These are phyloP conservation scores for Thelaira solivaga DNA, from an alignment of 2,888 invertebrate genomes.

Conservation along the genomic window DNA sequence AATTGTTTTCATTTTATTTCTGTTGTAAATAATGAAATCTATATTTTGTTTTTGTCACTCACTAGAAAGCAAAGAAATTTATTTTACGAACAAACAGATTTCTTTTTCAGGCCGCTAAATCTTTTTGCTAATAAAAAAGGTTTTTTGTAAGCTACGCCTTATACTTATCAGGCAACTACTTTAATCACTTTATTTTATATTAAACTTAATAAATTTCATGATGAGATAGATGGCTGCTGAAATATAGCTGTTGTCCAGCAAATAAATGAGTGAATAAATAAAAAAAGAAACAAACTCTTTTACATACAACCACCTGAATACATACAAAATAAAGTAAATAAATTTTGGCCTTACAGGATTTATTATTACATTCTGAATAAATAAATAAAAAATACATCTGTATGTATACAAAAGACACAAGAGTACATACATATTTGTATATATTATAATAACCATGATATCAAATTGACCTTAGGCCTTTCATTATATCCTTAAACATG, in stretches of 20 bases:
- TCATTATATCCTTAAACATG: constrained; percentile 61
- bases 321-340: no score
- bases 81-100: no score
- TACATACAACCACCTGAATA: not conserved
- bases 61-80: no score
- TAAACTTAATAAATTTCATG: constrained; percentile 15
- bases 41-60: no score
- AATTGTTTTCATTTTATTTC: no score
- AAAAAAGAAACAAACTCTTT: constrained; percentile 22
- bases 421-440: not conserved
- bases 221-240: constrained; percentile 15
- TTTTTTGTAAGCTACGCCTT: no score
- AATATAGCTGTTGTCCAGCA: constrained; percentile 28
- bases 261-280: constrained; percentile 20
- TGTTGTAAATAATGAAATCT: no score
- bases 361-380: not conserved
- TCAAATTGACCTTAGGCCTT: constrained; percentile 61
- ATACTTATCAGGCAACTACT: no score
- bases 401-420: not conserved
- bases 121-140: no score
- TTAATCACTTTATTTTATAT: constrained; percentile 41
- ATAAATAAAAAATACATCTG: not conserved
- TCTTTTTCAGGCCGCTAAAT: no score
- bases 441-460: constrained; percentile 36
- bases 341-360: no score